Base-by-base conservation (phyloP, 2,113 vertebrate species). In the Lepus americanus region DNA sequence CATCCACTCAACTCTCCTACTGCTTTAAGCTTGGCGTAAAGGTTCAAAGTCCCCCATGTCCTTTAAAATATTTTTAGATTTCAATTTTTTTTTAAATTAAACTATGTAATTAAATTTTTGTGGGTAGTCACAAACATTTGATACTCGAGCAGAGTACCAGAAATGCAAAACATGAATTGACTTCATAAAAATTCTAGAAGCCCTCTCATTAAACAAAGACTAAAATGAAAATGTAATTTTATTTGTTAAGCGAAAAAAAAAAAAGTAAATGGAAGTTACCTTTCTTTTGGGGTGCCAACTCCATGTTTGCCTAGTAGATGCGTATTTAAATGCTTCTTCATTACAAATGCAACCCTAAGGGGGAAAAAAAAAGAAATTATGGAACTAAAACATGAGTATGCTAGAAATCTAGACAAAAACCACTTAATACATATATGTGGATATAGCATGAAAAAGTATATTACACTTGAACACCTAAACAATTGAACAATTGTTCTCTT, bases 291-390 rank as follows among this genome's bases (percentile, higher is more conserved):
- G 86, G 99, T 99, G 63, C 99, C 99, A 84, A 99, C 98, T 97
- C 99, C 99, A 5, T 99, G 99, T 96, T 99, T 99, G 83, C 99
- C 99, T 94, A 99, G 98, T 91, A 99, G 98, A 96, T 99, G 99
- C 72, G 99, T 99, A 97, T 99, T 99, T 96, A 99, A 98, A 98
- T 99, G 99, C 76, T 99, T 99, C 98, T 99, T 99, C 99, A 99
- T 99, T 95, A 99, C 99, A 98, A 99, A 99, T 5, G 99, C 99
- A 98, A 99, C 99, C 96, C 99, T 99, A 95, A 36, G 44, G 6
- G 44, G 7, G 97, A 98, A 96, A 98, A 39, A 97, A 94, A 98
- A 87, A 97, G 10, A 16, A 90, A 94, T 93, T 16, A 91, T 0
- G 88, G 9, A 96, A 93, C 4, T 44, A n/a, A 91, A 84, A 66